Percentiles rank a stretch among this genome's conserved stretches.
phyloP scores from a whole-genome alignment of 2,113 vertebrate genomes.

The Xenopus borealis region DNA sequence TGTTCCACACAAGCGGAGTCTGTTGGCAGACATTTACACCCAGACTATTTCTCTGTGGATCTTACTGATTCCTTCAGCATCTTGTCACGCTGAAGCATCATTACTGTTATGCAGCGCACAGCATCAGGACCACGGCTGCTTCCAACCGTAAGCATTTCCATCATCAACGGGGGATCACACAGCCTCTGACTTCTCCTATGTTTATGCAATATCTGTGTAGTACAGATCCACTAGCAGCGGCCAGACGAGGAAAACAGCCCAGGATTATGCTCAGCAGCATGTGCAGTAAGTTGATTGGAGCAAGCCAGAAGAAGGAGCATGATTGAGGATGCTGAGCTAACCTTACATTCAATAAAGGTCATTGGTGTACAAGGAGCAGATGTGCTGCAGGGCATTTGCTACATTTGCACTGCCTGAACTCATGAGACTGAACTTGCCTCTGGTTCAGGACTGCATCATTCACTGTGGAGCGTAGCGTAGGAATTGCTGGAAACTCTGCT shows the following conservation, averaged over 20 bases:
- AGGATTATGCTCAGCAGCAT: slow-evolving; percentile 2
- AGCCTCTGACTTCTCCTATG: slow-evolving; percentile 1
- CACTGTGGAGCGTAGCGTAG: slow-evolving; percentile 9
- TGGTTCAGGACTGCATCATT: background rate
- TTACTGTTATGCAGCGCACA: slow-evolving; percentile 2
- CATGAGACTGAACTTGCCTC: background rate
- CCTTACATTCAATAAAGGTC: slow-evolving; percentile 28
- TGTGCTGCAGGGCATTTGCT: slow-evolving; percentile 17
- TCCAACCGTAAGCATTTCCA: slow-evolving; percentile 4
- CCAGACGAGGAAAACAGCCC: slow-evolving; percentile 1
- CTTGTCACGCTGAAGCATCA: background rate
- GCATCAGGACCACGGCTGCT: slow-evolving; percentile 16
- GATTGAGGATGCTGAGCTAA: slow-evolving; percentile 9
- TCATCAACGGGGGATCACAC: slow-evolving; percentile 8
- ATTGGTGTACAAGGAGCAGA: slow-evolving; percentile 8
- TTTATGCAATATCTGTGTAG: slow-evolving; percentile 8
- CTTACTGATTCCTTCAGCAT: slow-evolving; percentile 2
- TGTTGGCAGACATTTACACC: background rate
- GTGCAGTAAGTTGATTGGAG: slow-evolving; percentile 6
- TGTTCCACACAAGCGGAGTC: background rate
- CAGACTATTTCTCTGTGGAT: background rate
- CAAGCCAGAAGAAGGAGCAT: slow-evolving; percentile 8
- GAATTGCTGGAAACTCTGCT: background rate
- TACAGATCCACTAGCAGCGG: background rate
- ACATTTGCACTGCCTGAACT: background rate